Percentiles rank a stretch among this genome's conserved stretches.
These are phyloP conservation scores for Brienomyrus longianalis DNA, from an alignment of 2,113 vertebrate genomes.

Conservation along the genomic window DNA sequence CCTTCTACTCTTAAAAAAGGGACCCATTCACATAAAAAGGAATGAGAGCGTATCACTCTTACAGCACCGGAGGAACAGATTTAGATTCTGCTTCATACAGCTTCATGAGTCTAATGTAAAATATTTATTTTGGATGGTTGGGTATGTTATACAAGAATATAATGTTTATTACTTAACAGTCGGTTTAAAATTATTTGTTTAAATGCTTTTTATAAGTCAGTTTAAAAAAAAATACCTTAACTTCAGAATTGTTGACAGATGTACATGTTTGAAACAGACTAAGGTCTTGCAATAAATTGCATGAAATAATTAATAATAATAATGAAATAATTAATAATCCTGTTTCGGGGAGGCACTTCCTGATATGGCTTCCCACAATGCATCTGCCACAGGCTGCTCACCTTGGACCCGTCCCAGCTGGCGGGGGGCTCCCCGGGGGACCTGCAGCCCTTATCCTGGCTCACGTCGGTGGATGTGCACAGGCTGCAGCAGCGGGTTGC, in stretches of 20 bases:
- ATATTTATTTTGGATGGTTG: background rate
- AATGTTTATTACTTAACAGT: background rate
- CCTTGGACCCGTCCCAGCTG: constrained; percentile 44
- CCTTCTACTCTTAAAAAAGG: background rate
- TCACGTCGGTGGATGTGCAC: constrained; percentile 72
- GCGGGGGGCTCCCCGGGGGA: constrained; percentile 60
- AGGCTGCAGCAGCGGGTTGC: constrained; percentile 55
- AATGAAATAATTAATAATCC: background rate
- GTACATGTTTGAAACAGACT: background rate
- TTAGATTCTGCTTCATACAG: background rate
- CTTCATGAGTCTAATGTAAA: background rate
- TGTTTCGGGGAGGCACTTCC: background rate
- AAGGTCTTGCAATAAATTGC: background rate
- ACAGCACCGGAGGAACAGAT: background rate
- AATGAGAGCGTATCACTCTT: background rate
- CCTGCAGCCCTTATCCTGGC: constrained; percentile 71
- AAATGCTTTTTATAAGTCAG: background rate
- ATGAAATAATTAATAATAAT: background rate
- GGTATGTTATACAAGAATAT: background rate
- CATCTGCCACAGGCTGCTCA: constrained; percentile 50
- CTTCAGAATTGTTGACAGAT: background rate
- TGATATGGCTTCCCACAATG: background rate
- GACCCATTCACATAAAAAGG: background rate
- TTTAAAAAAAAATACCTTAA: background rate
- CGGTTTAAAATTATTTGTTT: background rate